Percentiles rank a stretch among this genome's conserved stretches.
phyloP scores from a whole-genome alignment of 2,888 invertebrate genomes.

The Augiades crinisus region DNA sequence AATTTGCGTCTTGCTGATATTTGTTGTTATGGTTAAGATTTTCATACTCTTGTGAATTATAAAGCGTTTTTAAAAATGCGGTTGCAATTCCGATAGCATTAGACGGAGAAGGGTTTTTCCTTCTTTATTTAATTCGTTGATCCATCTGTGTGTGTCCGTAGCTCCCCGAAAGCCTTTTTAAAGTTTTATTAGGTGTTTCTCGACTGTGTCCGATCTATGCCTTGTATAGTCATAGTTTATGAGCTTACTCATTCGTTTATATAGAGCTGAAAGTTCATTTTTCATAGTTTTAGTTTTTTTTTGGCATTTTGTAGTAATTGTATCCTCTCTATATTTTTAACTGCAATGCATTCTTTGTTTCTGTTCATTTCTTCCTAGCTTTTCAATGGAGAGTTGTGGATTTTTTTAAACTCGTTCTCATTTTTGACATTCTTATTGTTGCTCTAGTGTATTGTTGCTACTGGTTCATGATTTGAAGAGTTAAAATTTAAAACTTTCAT shows the following conservation, averaged over 20 bases:
- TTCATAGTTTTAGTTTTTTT: conserved; percentile 1
- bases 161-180: background rate
- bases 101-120: background rate
- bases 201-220: background rate
- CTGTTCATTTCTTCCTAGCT: conserved; percentile 25
- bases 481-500: background rate
- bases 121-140: background rate
- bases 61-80: background rate
- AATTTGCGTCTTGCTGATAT: too few relatives aligned
- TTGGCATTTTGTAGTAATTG: background rate
- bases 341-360: conserved; percentile 16
- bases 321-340: background rate
- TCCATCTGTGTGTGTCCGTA: background rate
- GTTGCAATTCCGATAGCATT: background rate
- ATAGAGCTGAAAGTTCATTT: background rate
- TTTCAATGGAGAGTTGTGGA: too few relatives aligned
- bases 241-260: background rate
- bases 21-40: too few relatives aligned
- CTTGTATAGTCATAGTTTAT: background rate
- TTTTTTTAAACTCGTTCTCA: conserved; percentile 6
- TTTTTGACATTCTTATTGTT: background rate
- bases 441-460: too few relatives aligned
- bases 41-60: background rate
- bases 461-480: conserved; percentile 5
- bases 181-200: background rate